Conservation (phyloP, 2,888 invertebrate genomes). For the Listrodromus nycthemerus region DNA sequence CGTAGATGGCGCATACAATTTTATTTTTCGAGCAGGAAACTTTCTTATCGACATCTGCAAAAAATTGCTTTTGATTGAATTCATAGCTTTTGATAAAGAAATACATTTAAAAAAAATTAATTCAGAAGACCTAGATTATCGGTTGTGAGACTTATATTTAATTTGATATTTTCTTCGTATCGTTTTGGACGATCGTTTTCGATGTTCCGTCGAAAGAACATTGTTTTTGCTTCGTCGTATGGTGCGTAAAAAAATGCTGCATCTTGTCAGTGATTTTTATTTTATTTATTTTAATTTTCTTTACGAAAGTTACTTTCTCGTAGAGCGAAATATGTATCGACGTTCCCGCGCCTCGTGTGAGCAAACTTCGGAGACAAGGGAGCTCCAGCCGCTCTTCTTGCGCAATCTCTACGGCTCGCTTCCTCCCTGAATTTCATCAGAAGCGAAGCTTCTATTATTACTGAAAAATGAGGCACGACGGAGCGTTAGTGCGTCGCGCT, state of each 20-base stretch:
- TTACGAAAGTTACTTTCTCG: constrained; percentile 23
- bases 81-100: neutral
- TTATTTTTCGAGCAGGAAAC: neutral
- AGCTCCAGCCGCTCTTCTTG: constrained; percentile 33
- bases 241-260: constrained; percentile 8
- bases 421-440: constrained; percentile 60
- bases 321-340: constrained; percentile 27
- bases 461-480: constrained; percentile 38
- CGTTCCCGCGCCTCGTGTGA: constrained; percentile 36
- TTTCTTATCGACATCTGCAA: constrained; percentile 26
- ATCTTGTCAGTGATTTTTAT: neutral
- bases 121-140: neutral
- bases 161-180: neutral
- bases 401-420: constrained; percentile 55
- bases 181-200: neutral
- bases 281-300: neutral
- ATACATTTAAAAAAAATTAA: neutral
- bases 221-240: neutral
- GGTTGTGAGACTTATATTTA: constrained; percentile 22
- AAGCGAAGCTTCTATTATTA: constrained; percentile 55
- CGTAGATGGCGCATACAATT: too few species aligned
- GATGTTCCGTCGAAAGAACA: neutral
- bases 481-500: constrained; percentile 21
- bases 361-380: constrained; percentile 6
- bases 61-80: too few species aligned